Evolutionary conservation across 2,888 invertebrate genomes (phyloP).

Genomic region (Aspidiotus destructor): DNA sequence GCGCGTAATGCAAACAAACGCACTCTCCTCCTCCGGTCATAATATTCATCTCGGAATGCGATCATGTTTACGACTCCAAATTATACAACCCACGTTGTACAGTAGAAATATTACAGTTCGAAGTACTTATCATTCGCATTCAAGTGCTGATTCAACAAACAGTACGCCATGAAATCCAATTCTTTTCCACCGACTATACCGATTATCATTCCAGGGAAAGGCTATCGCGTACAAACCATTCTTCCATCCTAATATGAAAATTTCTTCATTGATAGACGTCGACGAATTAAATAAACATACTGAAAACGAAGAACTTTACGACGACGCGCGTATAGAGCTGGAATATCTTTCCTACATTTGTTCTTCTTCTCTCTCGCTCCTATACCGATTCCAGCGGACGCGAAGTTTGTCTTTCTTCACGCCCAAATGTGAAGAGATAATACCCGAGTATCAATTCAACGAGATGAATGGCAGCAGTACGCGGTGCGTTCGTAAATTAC

Average conservation of each 20-base stretch:
- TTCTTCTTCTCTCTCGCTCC: neutral
- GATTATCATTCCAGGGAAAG: no score
- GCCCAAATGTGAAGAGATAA: constrained; percentile 10
- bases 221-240: no score
- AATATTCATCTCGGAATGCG: neutral
- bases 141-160: neutral
- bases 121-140: neutral
- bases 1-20: no score
- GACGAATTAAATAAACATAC: neutral
- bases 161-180: no score
- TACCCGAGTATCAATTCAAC: constrained; percentile 14
- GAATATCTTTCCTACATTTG: neutral
- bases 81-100: neutral
- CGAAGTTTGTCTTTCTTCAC: neutral
- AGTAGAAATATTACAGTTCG: neutral
- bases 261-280: neutral
- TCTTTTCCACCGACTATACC: no score
- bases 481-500: constrained; percentile 24
- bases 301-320: neutral
- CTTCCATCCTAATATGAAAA: neutral
- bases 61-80: neutral
- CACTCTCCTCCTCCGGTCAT: no score
- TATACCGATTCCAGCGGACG: no score
- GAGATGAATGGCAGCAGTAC: constrained; percentile 14
- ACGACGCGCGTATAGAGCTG: neutral